phyloP scores from a whole-genome alignment of 2,888 invertebrate genomes.

The Antheraea yamamai region DNA sequence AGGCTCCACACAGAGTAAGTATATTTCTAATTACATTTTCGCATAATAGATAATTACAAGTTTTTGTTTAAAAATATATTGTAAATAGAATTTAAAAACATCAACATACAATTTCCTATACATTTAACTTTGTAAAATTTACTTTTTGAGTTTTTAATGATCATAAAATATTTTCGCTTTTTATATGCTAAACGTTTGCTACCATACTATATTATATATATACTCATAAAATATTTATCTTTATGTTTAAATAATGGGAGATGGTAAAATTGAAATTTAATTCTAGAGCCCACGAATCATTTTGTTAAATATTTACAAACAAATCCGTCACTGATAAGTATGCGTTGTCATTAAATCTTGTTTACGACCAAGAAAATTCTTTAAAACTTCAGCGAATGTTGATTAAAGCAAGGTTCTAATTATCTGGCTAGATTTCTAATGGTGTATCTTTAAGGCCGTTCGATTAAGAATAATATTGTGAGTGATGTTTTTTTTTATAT shows the following conservation, averaged over 20 bases:
- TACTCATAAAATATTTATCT: background rate
- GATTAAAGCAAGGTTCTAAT: slow-evolving; percentile 9
- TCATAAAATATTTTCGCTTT: background rate
- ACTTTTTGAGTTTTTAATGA: background rate
- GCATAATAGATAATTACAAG: background rate
- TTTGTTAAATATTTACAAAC: slow-evolving; percentile 18
- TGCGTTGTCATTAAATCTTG: background rate
- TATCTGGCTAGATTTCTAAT: slow-evolving; percentile 18
- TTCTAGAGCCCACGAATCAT: background rate
- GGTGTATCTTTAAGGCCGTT: background rate
- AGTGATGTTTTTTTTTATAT: background rate
- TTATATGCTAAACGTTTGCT: too few species aligned
- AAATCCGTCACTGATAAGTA: slow-evolving; percentile 22
- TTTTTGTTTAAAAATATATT: background rate
- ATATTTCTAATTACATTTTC: slow-evolving; percentile 11
- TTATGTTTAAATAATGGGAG: background rate
- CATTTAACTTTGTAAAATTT: background rate
- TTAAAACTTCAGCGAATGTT: slow-evolving; percentile 15
- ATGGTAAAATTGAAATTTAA: background rate
- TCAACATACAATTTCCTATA: background rate
- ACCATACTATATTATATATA: background rate
- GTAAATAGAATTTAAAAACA: background rate
- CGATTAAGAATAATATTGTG: background rate
- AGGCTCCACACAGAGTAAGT: slow-evolving; percentile 97
- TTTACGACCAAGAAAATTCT: background rate